phyloP scores from a whole-genome alignment of 2,888 invertebrate genomes.

The Rapana venosa region DNA sequence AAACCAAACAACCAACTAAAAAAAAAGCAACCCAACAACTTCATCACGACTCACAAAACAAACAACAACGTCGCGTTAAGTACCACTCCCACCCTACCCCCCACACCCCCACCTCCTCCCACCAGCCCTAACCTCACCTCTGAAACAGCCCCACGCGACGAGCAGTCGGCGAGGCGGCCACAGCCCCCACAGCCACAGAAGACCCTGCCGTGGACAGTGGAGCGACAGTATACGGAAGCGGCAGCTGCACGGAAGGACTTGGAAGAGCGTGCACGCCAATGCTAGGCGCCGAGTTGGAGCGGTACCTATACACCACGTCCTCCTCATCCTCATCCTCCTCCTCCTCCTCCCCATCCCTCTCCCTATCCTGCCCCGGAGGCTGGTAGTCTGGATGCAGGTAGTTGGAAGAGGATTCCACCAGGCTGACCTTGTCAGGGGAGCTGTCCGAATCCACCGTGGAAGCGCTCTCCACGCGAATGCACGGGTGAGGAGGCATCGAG shows the following conservation, averaged over 20 bases:
- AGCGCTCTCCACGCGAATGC: constrained; percentile 42
- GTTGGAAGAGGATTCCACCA: background rate
- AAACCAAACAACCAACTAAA: too few relatives aligned
- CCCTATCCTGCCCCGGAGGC: background rate
- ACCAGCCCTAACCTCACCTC: constrained; percentile 13
- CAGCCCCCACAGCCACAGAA: constrained; percentile 19
- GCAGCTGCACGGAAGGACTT: constrained; percentile 19
- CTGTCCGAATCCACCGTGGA: constrained; percentile 29
- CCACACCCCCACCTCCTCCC: too few relatives aligned
- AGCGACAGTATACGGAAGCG: background rate
- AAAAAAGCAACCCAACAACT: too few relatives aligned
- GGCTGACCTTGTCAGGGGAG: background rate
- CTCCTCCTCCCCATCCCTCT: background rate
- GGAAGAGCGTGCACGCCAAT: constrained; percentile 20
- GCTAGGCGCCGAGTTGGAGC: constrained; percentile 35
- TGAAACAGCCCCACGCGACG: background rate
- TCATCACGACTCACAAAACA: too few relatives aligned
- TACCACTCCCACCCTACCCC: too few relatives aligned
- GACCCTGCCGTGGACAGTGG: constrained; percentile 23
- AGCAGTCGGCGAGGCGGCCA: background rate
- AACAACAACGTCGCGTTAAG: too few relatives aligned
- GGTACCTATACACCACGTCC: constrained; percentile 26
- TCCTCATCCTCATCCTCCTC: constrained; percentile 22
- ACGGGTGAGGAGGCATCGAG: background rate
- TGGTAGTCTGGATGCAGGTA: constrained; percentile 16